Conservation (phyloP, 2,797 vertebrate species). For the Microcaecilia unicolor region DNA sequence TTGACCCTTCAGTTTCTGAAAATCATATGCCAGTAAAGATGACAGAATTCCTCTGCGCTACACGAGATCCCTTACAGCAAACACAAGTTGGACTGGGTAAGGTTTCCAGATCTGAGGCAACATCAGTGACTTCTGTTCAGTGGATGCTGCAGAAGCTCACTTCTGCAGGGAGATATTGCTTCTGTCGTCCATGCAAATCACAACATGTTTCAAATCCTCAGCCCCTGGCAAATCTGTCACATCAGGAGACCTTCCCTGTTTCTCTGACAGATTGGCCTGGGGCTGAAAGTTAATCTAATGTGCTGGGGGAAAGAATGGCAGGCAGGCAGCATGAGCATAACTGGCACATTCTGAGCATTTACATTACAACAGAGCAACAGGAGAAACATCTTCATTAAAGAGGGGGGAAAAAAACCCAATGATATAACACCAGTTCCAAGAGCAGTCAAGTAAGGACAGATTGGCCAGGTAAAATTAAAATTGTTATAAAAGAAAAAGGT, state of each 20-base stretch:
- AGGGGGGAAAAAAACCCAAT: neutral
- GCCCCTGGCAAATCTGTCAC: conserved; percentile 60
- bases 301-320: conserved; percentile 52
- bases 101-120: conserved; percentile 41
- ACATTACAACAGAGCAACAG: conserved; percentile 14
- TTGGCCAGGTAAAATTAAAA: too few species aligned
- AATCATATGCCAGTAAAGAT: conserved; percentile 9
- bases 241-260: conserved; percentile 56
- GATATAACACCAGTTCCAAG: too few species aligned
- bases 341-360: conserved; percentile 21
- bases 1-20: conserved; percentile 8
- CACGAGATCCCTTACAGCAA: conserved; percentile 37
- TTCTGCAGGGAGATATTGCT: conserved; percentile 50
- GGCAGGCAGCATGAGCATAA: conserved; percentile 12
- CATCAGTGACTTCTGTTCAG: conserved; percentile 38
- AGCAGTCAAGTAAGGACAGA: too few species aligned
- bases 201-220: conserved; percentile 53
- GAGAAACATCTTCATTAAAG: neutral
- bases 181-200: conserved; percentile 53
- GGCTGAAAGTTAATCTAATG: conserved; percentile 61
- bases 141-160: conserved; percentile 47
- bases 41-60: conserved; percentile 24
- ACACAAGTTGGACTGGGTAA: conserved; percentile 26
- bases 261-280: conserved; percentile 59
- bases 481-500: too few species aligned